phyloP scores from a whole-genome alignment of 2,113 vertebrate genomes.

The Carassius auratus region DNA sequence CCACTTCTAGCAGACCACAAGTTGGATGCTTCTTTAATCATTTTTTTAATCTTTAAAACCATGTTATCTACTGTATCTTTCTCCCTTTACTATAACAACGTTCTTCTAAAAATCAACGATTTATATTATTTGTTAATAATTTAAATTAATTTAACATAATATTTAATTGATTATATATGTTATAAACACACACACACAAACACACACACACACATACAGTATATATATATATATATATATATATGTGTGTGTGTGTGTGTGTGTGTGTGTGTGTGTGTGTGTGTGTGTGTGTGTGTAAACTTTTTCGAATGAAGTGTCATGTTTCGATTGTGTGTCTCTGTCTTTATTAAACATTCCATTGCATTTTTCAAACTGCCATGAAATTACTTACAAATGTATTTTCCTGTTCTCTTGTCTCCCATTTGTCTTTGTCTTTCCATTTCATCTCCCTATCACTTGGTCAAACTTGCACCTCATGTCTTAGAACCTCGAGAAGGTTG shows the following conservation, averaged over 20 bases:
- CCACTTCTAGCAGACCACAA: constrained; percentile 43
- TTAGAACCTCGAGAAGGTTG: constrained; percentile 99
- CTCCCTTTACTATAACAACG: background rate
- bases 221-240: no score
- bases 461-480: constrained; percentile 80
- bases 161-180: no score
- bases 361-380: constrained; percentile 24
- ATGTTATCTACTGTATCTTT: background rate
- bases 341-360: constrained; percentile 47
- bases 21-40: background rate
- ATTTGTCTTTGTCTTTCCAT: constrained; percentile 51
- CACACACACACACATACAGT: background rate
- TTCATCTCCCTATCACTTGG: constrained; percentile 53
- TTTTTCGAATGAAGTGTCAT: background rate
- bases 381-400: constrained; percentile 3
- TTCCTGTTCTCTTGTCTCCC: constrained; percentile 49
- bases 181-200: no score
- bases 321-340: constrained; percentile 16
- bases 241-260: no score
- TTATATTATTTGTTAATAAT: background rate
- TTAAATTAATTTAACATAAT: background rate
- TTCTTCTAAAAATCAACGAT: background rate
- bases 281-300: no score
- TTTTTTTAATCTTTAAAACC: no score
- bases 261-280: no score